A percentile compares a stretch with the other conserved stretches of the same genome.
Conservation (phyloP, 2,888 invertebrate genomes). For the Allygus modestus region DNA sequence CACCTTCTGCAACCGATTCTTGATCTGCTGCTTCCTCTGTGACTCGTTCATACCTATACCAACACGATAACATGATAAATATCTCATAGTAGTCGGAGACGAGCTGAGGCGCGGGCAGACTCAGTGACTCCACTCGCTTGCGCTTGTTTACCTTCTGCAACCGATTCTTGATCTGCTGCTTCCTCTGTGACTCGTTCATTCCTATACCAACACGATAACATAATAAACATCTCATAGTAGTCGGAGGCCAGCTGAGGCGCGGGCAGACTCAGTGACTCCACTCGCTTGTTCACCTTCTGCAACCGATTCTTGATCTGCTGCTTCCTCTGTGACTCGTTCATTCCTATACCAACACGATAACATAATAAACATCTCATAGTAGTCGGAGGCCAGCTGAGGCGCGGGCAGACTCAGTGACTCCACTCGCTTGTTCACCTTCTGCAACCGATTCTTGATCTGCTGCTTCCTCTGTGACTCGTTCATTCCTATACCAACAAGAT, state of each 20-base stretch:
- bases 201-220: constrained; percentile 72
- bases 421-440: constrained; percentile 79
- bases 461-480: constrained; percentile 67
- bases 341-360: constrained; percentile 73
- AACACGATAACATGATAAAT: too few species aligned
- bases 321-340: constrained; percentile 67
- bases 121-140: constrained; percentile 87
- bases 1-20: constrained; percentile 78
- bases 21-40: constrained; percentile 72
- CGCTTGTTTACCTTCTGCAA: constrained; percentile 78
- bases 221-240: too few species aligned
- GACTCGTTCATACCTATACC: constrained; percentile 72
- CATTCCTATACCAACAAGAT: constrained; percentile 73
- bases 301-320: constrained; percentile 78
- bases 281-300: constrained; percentile 78
- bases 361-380: too few species aligned
- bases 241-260: constrained; percentile 88
- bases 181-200: constrained; percentile 68
- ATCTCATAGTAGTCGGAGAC: constrained; percentile 96
- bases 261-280: constrained; percentile 86
- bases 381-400: constrained; percentile 89
- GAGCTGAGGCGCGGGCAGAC: constrained; percentile 81
- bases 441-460: constrained; percentile 78
- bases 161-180: constrained; percentile 76
- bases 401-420: constrained; percentile 85